Evolutionary conservation across 2,797 vertebrate genomes (phyloP), one percentile per base, ranked within the genome.

Genomic region (Ceryle rudis): DNA sequence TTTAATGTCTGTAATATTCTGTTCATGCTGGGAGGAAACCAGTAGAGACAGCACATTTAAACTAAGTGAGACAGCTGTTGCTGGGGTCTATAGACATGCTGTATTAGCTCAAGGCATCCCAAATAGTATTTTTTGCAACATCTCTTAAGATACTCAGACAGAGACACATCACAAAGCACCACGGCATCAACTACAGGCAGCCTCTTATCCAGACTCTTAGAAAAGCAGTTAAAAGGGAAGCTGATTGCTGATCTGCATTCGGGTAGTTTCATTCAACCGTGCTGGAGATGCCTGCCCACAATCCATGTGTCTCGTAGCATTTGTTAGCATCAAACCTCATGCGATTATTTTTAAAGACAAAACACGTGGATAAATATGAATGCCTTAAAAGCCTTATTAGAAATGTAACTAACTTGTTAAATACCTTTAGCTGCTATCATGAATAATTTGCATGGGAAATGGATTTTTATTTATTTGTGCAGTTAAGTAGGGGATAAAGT

Each of bases 381-480:
- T 51, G 47, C 31, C 57, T 86, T 65, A 71, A 97, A 96, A 90
- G 33, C 47, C 78, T 37, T 52, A 54, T 26, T 86, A 80, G 22
- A 94, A 92, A 81, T 55, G 29, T 89, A 94, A 91, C 64, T 81
- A 91, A 90, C 73, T 95, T 94, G n/a, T 87, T 87, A 90, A 89
- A 95, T 81, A 81, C 77, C 62, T 96, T 94, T 75, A 64, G 29
- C 41, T 93, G 41, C 17, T 73, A 95, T 86, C n/a, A 58, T 78
- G 69, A 80, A 86, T 89, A 93, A 95, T 95, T 88, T 96, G 61
- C 58, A 95, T 90, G 52, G 74, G 83, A 95, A 97, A 96, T 89
- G 11, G 73, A 35, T 89, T 95, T 93, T 93, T 95, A 60, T 97
- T 94, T 94, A 69, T 96, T 96, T 94, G 35, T 86, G 16, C 37